Base-by-base conservation (phyloP, 2,113 vertebrate species). In the Candoia aspera region DNA sequence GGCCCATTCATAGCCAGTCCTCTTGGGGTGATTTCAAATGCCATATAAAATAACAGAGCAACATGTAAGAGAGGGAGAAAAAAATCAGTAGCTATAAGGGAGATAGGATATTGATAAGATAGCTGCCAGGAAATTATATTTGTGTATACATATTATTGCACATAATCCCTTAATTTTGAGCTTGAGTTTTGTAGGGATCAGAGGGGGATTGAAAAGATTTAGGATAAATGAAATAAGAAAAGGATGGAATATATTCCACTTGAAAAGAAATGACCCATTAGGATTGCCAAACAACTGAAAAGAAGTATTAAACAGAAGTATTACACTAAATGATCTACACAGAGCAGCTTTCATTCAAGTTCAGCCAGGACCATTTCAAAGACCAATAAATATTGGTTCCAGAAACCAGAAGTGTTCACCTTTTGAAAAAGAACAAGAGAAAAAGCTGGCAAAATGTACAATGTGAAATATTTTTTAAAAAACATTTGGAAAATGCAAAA, bases 171-270 rank as follows among this genome's bases (percentile, higher is more conserved):
- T 89, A 92, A 92, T 90, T 92, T 91, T 3, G 19, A 91, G 1
- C 88, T 94, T 91, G 8, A 91, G 49, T 90, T 6, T 90, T 54
- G 62, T 24, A 86, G 8, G 53, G 94, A 93, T 90, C 46, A 94
- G 46, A 46, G 0, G 84, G 29, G 17, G 83, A 89, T 11, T 90
- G 90, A 12, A 24, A 91, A 91, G 89, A 87, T 92, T 84, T 84
- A 26, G 33, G 1, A 17, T 55, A 94, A 91, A 91, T 83, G 12
- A 93, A 94, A 62, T 11, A 91, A 91, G 1, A 23, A 93, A 89
- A 53, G 88, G 92, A 53, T 8, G 90, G 10, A 15, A 1, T 62
- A 8, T 54, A 26, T 85, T 42, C 2, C 88, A 88, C 83, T 93
- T 92, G 91, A 84, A 4, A 0, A 55, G 64, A 84, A 42, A 33